Base-by-base conservation (phyloP, 2,113 vertebrate genomes). In the Argyrosomus japonicus region DNA sequence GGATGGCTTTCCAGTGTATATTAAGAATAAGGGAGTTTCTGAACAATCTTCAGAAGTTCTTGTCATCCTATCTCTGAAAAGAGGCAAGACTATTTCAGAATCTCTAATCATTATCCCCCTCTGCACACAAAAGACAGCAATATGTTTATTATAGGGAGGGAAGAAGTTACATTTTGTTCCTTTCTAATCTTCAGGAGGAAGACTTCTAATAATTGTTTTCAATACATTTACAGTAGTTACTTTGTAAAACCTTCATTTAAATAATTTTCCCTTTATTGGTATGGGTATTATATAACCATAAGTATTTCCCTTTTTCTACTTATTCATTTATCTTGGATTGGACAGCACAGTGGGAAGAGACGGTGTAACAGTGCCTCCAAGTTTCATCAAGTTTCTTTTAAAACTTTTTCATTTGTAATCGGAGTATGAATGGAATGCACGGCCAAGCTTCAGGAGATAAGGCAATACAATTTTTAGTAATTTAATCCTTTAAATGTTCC, bases 351-450 rank as follows among this genome's bases (percentile, higher is more conserved):
- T 12, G n/a, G n/a, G 36, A 45, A 7, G 11, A 3, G 4, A 15
- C 14, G 25, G n/a, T 19, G 21, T 43, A 57, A 18, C 5, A 10
- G 32, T 18, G 15, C 29, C 6, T 40, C 4, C 51, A 54, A 54
- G 51, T 54, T n/a, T 18, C 6, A 25, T n/a, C 53, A 54, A 54
- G 53, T 54, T n/a, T 18, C 14, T 25, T n/a, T 32, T 4, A 15
- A 74, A 73, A 45, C n/a, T 25, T 53, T 73, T 83, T 15, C 18
- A 51, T 72, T 65, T 87, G 5, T 40, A 18, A 63, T 51, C 17
- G 0, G 74, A 51, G 7, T 79, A 17, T 6, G 17, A 83, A 58
- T 56, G 2, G 43, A 56, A 68, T 40, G 64, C n/a, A 70, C 5
- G 2, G 5, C 12, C 43, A 61, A 15, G 21, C 21, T n/a, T 70